Evolutionary conservation across 1,140 invertebrate species (phyloP).

Genomic region (Drosophila bocki): DNA sequence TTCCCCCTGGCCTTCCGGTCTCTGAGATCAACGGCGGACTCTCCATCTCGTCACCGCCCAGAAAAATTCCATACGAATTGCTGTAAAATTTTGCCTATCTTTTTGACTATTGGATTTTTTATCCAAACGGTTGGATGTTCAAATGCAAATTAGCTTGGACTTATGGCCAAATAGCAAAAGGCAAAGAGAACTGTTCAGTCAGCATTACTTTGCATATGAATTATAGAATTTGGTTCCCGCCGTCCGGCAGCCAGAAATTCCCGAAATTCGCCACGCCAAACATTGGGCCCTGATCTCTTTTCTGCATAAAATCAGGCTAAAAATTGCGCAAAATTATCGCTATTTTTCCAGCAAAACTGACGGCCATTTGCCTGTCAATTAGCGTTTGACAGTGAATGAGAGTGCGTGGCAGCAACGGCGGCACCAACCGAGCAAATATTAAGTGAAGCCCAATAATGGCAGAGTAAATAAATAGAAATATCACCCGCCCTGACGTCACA

Average conservation of each 20-base stretch:
- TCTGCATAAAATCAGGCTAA: slow-evolving; percentile 36
- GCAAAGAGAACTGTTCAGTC: slow-evolving; percentile 18
- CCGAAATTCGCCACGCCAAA: background rate
- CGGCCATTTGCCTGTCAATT: slow-evolving; percentile 55
- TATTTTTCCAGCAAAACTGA: slow-evolving; percentile 21
- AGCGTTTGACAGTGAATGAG: slow-evolving; percentile 44
- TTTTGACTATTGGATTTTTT: slow-evolving; percentile 65
- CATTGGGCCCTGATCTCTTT: slow-evolving; percentile 16
- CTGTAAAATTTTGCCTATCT: slow-evolving; percentile 68
- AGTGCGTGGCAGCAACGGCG: slow-evolving; percentile 33
- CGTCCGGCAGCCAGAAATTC: slow-evolving; percentile 4
- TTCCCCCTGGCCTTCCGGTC: slow-evolving; percentile 7
- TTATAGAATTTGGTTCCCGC: slow-evolving; percentile 33
- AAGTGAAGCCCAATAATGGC: slow-evolving; percentile 31
- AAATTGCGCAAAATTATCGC: slow-evolving; percentile 35
- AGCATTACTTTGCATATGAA: slow-evolving; percentile 53
- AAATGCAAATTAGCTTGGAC: slow-evolving; percentile 65
- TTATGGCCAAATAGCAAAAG: slow-evolving; percentile 20
- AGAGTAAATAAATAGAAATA: slow-evolving; percentile 45
- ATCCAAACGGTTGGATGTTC: slow-evolving; percentile 28
- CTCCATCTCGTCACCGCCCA: slow-evolving; percentile 22
- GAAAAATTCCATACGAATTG: slow-evolving; percentile 16
- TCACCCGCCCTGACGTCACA: slow-evolving; percentile 63
- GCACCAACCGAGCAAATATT: slow-evolving; percentile 40
- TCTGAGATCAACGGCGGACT: slow-evolving; percentile 22